phyloP scores from a whole-genome alignment of 1,140 invertebrate species.

The Acromyrmex heyeri region DNA sequence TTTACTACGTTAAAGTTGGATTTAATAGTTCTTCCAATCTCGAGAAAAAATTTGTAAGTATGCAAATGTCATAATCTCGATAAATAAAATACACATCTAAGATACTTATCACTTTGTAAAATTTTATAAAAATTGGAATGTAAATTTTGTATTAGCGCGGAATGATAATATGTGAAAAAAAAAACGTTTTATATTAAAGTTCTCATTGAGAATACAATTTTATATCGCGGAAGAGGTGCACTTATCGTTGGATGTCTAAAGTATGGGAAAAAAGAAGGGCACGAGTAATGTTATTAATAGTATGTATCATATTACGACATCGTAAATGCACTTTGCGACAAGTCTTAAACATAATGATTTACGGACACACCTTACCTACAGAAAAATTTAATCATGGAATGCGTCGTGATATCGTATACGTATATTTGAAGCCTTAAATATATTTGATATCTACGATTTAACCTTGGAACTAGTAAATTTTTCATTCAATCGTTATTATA shows the following conservation, averaged over 20 bases:
- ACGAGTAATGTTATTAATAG: background rate
- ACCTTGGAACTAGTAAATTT: background rate
- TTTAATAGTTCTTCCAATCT: background rate
- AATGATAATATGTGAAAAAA: background rate
- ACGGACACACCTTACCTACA: conserved; percentile 75
- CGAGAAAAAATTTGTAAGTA: background rate
- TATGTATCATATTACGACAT: background rate
- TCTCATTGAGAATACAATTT: conserved; percentile 34
- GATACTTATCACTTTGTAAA: background rate
- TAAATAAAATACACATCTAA: conserved; percentile 4
- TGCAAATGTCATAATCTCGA: conserved; percentile 16
- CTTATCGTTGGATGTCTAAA: background rate
- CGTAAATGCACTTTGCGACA: conserved; percentile 37
- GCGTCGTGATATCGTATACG: conserved; percentile 75
- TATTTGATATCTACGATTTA: conserved; percentile 63
- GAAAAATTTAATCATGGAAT: conserved; percentile 80
- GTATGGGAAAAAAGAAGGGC: background rate
- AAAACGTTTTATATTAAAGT: background rate
- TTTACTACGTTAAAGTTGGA: background rate
- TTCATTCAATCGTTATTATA: background rate
- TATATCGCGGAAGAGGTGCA: conserved; percentile 3
- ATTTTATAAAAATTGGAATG: conserved; percentile 35
- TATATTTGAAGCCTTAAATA: conserved; percentile 80
- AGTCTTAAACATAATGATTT: conserved; percentile 72
- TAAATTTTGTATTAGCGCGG: conserved; percentile 30